These are phyloP conservation scores for Aromia moschata DNA, from an alignment of 2,888 invertebrate genomes.

Conservation along the genomic window DNA sequence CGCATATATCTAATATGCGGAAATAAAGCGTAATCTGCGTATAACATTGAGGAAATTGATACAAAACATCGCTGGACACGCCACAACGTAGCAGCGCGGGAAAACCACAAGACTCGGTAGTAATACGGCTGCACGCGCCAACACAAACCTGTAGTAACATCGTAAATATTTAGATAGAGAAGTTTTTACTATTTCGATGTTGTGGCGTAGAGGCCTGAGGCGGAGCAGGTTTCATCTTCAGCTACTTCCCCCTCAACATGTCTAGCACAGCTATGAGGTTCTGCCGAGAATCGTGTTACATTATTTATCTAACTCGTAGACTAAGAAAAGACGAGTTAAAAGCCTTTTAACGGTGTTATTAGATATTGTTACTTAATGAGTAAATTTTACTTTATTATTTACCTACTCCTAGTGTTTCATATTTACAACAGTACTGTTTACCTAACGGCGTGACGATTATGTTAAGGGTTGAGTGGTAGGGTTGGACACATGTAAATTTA, in stretches of 20 bases:
- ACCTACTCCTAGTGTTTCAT: no score
- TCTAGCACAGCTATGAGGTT: slow-evolving; percentile 13
- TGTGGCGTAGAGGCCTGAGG: slow-evolving; percentile 12
- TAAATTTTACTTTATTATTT: no score
- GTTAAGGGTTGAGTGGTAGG: no score
- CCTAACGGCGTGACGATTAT: no score
- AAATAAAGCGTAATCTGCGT: no score
- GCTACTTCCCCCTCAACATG: slow-evolving; percentile 1
- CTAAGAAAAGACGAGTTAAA: slow-evolving; percentile 12
- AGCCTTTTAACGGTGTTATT: no score
- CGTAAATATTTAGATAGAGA: slow-evolving; percentile 2
- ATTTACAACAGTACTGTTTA: no score
- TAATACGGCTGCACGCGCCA: slow-evolving; percentile 24
- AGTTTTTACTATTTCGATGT: slow-evolving; percentile 13
- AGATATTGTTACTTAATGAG: no score
- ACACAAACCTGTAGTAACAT: slow-evolving; percentile 24
- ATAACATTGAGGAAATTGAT: no score
- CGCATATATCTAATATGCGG: no score
- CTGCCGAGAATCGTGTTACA: no score
- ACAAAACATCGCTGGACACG: not conserved
- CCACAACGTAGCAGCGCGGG: slow-evolving; percentile 17
- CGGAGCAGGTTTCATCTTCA: slow-evolving; percentile 19
- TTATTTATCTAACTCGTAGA: slow-evolving; percentile 4
- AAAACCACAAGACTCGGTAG: slow-evolving; percentile 16
- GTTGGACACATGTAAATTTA: no score